Evolutionary conservation across 1,140 invertebrate genomes (phyloP), one percentile per base, ranked within the genome.

Genomic region (Carcinoscorpius rotundicauda): DNA sequence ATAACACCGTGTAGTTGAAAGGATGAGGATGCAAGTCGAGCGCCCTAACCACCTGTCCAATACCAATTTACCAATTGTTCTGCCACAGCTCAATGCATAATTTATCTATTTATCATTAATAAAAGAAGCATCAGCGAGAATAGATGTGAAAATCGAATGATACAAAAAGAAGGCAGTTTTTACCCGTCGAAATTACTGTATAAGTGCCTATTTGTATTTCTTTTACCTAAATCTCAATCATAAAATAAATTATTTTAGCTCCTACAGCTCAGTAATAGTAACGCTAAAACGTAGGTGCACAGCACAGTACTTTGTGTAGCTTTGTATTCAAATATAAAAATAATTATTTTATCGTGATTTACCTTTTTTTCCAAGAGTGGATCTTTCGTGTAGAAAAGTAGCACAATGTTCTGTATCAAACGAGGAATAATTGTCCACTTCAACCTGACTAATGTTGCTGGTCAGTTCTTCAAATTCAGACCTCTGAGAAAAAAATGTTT

Each of bases 371-470:
- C 72, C 73, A 6, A 73, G 63, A n/a, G 71, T 65, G 51, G 73
- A 68, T 63, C 68, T 63, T 51, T 68, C 64, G 52, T 63, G 62
- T 8, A 64, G 51, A 48, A 52, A 59, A 63, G 59, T 63, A 10
- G 57, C 51, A 6, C 66, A 62, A 57, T 3, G 60, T 55, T 68
- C 62, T 53, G 55, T 49, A 59, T 66, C 58, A 8, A 61, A 66
- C 49, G 65, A 55, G 3, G 59, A 52, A 10, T 65, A 61, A 9
- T 63, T 49, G 75, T 84, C 84, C 0, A 85, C 82, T 63, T 74
- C 86, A 6, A 88, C 74, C 9, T 89, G 76, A 5, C 85, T 79
- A 69, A 86, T 83, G 6, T 86, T 86, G 66, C 81, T 78, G 3
- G 84, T 75, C 71, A 88, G 77, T 75, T 89, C 87, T 10, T 76